Conservation (phyloP, 2,113 vertebrate species). For the Acrocephalus kingi region DNA sequence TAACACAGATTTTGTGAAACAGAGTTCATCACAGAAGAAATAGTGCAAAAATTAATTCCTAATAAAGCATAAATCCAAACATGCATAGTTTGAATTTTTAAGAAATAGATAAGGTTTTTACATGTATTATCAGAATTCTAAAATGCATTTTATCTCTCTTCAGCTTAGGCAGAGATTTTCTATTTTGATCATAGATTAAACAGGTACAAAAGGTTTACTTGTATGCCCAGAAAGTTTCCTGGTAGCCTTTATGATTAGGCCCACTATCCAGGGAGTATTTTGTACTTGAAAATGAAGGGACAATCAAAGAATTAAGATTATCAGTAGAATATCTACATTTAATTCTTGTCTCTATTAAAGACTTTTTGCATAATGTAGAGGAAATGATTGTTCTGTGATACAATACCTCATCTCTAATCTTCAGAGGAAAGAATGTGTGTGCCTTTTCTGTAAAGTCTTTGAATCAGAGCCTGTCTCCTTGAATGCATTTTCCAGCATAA, state of each 20-base stretch:
- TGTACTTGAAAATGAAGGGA: conserved; percentile 23
- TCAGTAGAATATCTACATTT: conserved; percentile 3
- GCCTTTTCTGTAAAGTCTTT: conserved; percentile 28
- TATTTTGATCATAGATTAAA: conserved; percentile 1
- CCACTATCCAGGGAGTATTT: not conserved
- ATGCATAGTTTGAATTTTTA: not conserved
- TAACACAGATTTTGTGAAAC: conserved; percentile 35
- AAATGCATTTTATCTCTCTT: conserved; percentile 16
- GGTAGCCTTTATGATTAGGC: not conserved
- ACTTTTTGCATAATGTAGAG: not conserved
- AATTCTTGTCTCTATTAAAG: conserved; percentile 24
- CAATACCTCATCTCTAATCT: conserved; percentile 33
- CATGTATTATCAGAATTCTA: not conserved
- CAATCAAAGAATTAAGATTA: conserved; percentile 31
- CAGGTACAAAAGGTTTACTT: conserved; percentile 47
- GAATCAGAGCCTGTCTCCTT: conserved; percentile 6
- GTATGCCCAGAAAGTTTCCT: not conserved
- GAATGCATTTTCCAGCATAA: not conserved
- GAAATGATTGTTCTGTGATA: conserved; percentile 40
- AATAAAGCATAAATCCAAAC: conserved; percentile 46
- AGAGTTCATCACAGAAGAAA: not conserved
- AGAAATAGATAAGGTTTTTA: conserved; percentile 14
- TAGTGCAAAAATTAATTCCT: conserved; percentile 30
- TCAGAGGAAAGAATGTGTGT: conserved; percentile 4
- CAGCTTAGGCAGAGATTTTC: conserved; percentile 9